A percentile compares a stretch with the other conserved stretches of the same genome.
phyloP scores from a whole-genome alignment of 2,113 vertebrate genomes.

The Ovis canadensis region DNA sequence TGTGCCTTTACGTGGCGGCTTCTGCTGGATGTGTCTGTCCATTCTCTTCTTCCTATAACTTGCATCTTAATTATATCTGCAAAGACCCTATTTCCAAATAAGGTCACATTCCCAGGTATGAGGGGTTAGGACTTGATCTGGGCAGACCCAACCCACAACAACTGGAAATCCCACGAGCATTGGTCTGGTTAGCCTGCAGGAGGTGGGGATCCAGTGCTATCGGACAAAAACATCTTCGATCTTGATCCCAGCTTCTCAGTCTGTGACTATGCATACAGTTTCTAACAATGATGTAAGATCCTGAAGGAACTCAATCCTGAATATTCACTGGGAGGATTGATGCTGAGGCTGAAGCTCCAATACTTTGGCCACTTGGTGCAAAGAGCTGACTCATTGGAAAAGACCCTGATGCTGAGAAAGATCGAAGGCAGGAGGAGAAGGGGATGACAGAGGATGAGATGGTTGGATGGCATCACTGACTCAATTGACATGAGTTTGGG shows the following conservation, averaged over 20 bases:
- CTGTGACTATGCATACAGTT: fast-evolving
- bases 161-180: background rate
- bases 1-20: fast-evolving
- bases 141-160: background rate
- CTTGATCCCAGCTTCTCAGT: background rate
- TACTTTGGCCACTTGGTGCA: background rate
- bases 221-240: background rate
- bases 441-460: background rate
- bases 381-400: background rate
- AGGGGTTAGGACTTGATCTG: background rate
- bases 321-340: background rate
- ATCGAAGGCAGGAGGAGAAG: background rate
- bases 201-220: background rate
- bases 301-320: background rate
- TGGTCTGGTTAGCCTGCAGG: background rate
- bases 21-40: background rate
- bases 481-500: background rate
- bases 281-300: background rate
- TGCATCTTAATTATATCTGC: background rate
- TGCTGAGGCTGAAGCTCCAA: background rate
- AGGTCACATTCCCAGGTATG: background rate
- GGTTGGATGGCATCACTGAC: fast-evolving
- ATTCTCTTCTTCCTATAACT: background rate
- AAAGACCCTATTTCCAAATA: background rate
- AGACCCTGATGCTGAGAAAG: background rate